These are phyloP conservation scores for Drosophila varians DNA, from an alignment of 1,140 invertebrate species.

Conservation along the genomic window DNA sequence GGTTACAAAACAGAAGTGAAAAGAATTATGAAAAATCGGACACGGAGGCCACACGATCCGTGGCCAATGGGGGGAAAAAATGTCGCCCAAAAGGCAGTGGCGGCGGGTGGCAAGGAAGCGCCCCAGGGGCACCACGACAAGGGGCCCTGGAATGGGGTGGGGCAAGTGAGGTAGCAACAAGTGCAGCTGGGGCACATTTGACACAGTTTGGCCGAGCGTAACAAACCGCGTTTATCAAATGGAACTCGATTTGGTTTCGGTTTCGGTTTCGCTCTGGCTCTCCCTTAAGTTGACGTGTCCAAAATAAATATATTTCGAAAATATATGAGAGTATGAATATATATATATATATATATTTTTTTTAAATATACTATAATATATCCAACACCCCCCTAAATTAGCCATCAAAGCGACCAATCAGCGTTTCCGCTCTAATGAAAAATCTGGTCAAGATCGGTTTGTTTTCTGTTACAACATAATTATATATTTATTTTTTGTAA, in stretches of 20 bases:
- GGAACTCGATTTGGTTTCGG: constrained; percentile 39
- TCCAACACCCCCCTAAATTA: constrained; percentile 1
- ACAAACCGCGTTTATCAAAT: constrained; percentile 71
- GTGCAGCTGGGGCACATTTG: constrained; percentile 75
- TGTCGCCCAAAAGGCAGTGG: constrained; percentile 3
- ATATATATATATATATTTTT: constrained; percentile 4
- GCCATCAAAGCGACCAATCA: constrained; percentile 36
- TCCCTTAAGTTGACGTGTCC: constrained; percentile 59
- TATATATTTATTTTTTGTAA: neutral
- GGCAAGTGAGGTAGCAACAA: constrained; percentile 22
- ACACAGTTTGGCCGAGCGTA: constrained; percentile 77
- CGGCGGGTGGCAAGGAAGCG: too few species aligned
- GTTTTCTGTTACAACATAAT: neutral
- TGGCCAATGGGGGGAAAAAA: constrained; percentile 20
- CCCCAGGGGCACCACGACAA: neutral
- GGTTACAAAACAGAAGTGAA: neutral
- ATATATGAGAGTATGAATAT: too few species aligned
- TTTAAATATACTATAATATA: neutral
- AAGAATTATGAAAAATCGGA: constrained; percentile 13
- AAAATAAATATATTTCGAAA: constrained; percentile 9
- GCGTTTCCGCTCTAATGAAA: constrained; percentile 50
- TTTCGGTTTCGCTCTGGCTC: constrained; percentile 34
- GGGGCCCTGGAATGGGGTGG: too few species aligned
- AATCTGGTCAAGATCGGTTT: constrained; percentile 31
- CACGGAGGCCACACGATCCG: constrained; percentile 3